Evolutionary conservation across 2,888 invertebrate genomes (phyloP).

Genomic region (Troides oblongomaculatus): DNA sequence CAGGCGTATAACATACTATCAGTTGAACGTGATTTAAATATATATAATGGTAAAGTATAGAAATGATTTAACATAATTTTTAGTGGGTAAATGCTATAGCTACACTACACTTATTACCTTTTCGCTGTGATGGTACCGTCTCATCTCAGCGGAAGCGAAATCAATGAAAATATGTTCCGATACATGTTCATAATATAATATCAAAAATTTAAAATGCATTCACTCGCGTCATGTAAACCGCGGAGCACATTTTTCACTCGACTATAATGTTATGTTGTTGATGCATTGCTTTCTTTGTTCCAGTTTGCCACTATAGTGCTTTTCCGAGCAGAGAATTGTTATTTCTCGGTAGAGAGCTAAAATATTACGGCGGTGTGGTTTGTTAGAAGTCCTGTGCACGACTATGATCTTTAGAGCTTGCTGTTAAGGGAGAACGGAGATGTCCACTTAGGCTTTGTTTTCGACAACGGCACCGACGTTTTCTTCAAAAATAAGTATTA

Average conservation of each 20-base stretch:
- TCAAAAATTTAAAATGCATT: constrained; percentile 11
- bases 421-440: constrained; percentile 50
- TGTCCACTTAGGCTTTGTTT: constrained; percentile 54
- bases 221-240: constrained; percentile 36
- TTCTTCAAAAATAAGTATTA: constrained; percentile 41
- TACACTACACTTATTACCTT: no score
- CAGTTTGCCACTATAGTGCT: constrained; percentile 64
- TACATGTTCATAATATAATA: background rate
- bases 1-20: no score
- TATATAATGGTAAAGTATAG: no score
- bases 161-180: no score
- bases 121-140: no score
- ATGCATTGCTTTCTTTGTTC: constrained; percentile 60
- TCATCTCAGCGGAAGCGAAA: no score
- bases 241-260: constrained; percentile 40
- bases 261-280: constrained; percentile 56
- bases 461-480: constrained; percentile 39
- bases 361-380: constrained; percentile 65
- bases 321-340: constrained; percentile 67
- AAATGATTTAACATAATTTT: no score
- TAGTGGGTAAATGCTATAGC: no score
- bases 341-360: constrained; percentile 71
- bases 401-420: constrained; percentile 59
- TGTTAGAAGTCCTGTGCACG: constrained; percentile 50
- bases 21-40: no score